Evolutionary conservation across 2,888 invertebrate species (phyloP).

Genomic region (Drosophila melanocephala): DNA sequence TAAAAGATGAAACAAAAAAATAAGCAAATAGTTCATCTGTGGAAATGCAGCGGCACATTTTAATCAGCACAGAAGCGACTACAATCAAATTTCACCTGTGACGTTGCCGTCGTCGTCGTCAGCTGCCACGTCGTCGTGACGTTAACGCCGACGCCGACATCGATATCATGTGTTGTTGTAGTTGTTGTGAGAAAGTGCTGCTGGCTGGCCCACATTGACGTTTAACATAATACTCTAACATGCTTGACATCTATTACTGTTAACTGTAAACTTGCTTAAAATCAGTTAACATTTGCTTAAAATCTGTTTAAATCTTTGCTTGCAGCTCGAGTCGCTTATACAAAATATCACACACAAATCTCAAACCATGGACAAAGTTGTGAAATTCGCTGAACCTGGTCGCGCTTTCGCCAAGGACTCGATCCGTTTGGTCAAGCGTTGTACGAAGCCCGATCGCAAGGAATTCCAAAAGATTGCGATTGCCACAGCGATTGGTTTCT

Average conservation of each 20-base stretch:
- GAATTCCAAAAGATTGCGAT: slow-evolving; percentile 99
- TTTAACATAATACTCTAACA: neutral
- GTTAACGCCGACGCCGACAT: slow-evolving; percentile 29
- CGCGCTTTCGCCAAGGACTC: slow-evolving; percentile 99
- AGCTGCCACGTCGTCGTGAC: slow-evolving; percentile 72
- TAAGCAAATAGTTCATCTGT: neutral
- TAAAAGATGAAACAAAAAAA: neutral
- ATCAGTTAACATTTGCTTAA: neutral
- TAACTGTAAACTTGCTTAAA: slow-evolving; percentile 2
- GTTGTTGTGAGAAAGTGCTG: slow-evolving; percentile 60
- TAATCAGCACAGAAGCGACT: neutral
- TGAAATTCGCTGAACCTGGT: slow-evolving; percentile 96
- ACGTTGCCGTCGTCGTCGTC: slow-evolving; percentile 42
- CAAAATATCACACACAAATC: slow-evolving; percentile 3
- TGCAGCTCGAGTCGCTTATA: slow-evolving; percentile 30
- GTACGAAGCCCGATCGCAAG: slow-evolving; percentile 99
- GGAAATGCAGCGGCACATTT: neutral
- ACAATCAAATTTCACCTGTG: slow-evolving; percentile 56
- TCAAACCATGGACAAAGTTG: slow-evolving; percentile 96
- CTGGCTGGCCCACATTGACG: slow-evolving; percentile 9
- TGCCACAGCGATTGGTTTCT: slow-evolving; percentile 99
- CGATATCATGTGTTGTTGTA: slow-evolving; percentile 34
- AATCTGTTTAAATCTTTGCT: slow-evolving; percentile 12
- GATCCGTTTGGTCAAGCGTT: slow-evolving; percentile 98
- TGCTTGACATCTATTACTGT: slow-evolving; percentile 11